Conservation (phyloP, 2,888 invertebrate species). For the Hipparchia sbordonii region DNA sequence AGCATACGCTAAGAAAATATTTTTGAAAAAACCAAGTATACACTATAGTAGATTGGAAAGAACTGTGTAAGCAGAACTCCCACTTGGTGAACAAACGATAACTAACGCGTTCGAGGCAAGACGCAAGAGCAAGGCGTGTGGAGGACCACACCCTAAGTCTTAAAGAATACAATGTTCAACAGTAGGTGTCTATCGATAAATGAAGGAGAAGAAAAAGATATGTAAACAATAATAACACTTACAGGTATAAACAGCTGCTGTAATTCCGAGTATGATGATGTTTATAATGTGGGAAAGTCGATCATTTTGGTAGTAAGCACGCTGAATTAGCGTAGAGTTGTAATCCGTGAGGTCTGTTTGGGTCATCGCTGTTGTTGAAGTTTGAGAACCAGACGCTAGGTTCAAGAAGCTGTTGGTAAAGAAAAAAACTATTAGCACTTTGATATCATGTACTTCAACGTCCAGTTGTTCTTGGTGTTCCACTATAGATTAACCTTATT, state of each 20-base stretch:
- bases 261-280: slow-evolving; percentile 70
- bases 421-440: background rate
- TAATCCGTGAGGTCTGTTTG: background rate
- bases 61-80: too few species aligned
- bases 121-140: too few species aligned
- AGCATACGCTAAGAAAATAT: too few species aligned
- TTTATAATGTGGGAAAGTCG: slow-evolving; percentile 63
- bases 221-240: slow-evolving; percentile 52
- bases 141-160: too few species aligned
- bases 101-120: too few species aligned
- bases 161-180: too few species aligned
- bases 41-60: too few species aligned
- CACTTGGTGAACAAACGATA: too few species aligned
- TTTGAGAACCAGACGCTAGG: background rate
- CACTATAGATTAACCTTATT: background rate
- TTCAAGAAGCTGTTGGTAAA: background rate
- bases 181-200: too few species aligned
- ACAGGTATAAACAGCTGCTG: slow-evolving; percentile 81
- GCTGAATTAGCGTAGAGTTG: background rate
- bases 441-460: background rate
- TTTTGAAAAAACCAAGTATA: too few species aligned
- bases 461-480: background rate
- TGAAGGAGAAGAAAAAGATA: too few species aligned
- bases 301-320: slow-evolving; percentile 55
- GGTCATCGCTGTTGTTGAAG: background rate